Percentiles rank a stretch among this genome's conserved stretches.
Conservation (phyloP, 2,888 invertebrate genomes). For the Drosophila ustulata region DNA sequence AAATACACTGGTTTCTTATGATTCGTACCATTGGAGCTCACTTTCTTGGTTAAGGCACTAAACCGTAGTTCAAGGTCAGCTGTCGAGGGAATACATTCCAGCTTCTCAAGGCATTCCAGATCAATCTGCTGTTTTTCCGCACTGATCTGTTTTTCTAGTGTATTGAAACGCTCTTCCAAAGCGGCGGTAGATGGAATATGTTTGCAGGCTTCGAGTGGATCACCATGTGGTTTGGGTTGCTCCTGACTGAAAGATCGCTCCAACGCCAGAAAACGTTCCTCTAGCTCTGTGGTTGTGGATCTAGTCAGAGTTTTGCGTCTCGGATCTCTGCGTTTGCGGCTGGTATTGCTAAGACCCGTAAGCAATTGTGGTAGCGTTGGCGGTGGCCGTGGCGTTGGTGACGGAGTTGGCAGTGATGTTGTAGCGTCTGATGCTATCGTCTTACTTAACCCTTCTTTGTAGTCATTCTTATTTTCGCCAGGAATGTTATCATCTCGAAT, state of each 20-base stretch:
- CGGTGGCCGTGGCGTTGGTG: constrained; percentile 21
- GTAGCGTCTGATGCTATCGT: constrained; percentile 59
- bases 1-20: constrained; percentile 61
- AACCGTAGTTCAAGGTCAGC: constrained; percentile 71
- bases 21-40: constrained; percentile 56
- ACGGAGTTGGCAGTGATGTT: constrained; percentile 15
- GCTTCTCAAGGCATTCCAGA: constrained; percentile 33
- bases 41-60: constrained; percentile 62
- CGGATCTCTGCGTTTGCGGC: constrained; percentile 75
- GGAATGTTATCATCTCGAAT: constrained; percentile 71
- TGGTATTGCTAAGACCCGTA: constrained; percentile 38
- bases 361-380: constrained; percentile 20
- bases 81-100: constrained; percentile 68
- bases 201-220: constrained; percentile 38
- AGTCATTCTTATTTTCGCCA: constrained; percentile 72
- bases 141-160: constrained; percentile 64
- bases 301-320: constrained; percentile 76
- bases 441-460: constrained; percentile 66
- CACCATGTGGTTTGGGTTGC: constrained; percentile 32
- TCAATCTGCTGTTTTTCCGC: constrained; percentile 52
- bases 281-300: constrained; percentile 79
- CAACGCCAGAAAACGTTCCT: constrained; percentile 72
- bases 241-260: constrained; percentile 74
- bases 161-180: constrained; percentile 59
- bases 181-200: constrained; percentile 76